Percentiles rank a stretch among this genome's conserved stretches.
These are phyloP conservation scores for Ganaspis sp. DNA, from an alignment of 1,140 invertebrate species.

Conservation along the genomic window DNA sequence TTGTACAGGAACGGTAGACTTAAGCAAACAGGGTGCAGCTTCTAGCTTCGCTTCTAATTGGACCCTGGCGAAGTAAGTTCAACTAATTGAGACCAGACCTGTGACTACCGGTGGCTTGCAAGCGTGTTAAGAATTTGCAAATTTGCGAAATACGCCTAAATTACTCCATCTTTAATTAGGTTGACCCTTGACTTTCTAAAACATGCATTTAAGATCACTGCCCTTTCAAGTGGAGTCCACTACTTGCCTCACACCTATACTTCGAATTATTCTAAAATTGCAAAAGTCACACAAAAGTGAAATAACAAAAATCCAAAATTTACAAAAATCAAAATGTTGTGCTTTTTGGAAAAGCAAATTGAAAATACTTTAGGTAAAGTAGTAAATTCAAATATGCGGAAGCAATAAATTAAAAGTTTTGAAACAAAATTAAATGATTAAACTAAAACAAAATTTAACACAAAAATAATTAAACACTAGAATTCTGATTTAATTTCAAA, in stretches of 20 bases:
- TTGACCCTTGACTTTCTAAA: slow-evolving; percentile 16
- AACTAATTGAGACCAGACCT: slow-evolving; percentile 76
- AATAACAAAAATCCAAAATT: too few relatives aligned
- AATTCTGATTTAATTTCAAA: too few relatives aligned
- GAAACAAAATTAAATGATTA: too few relatives aligned
- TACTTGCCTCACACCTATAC: neutral
- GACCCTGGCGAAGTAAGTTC: slow-evolving; percentile 76
- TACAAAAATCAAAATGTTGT: too few relatives aligned
- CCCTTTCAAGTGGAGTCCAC: too few relatives aligned
- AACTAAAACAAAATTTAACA: too few relatives aligned
- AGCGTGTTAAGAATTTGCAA: slow-evolving; percentile 43
- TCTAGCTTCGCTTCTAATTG: slow-evolving; percentile 76
- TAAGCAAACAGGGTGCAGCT: slow-evolving; percentile 74
- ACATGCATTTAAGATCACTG: neutral
- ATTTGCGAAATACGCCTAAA: slow-evolving; percentile 46
- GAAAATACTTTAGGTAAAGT: too few relatives aligned
- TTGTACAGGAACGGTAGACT: slow-evolving; percentile 63
- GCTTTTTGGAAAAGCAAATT: too few relatives aligned
- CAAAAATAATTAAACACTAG: too few relatives aligned
- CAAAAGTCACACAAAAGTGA: too few relatives aligned
- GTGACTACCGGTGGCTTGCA: slow-evolving; percentile 63
- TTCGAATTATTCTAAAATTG: neutral
- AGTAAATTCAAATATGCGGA: too few relatives aligned
- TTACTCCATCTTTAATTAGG: slow-evolving; percentile 6
- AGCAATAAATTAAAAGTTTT: too few relatives aligned